Evolutionary conservation across 2,797 vertebrate genomes (phyloP).

Genomic region (Poecilia gillii): DNA sequence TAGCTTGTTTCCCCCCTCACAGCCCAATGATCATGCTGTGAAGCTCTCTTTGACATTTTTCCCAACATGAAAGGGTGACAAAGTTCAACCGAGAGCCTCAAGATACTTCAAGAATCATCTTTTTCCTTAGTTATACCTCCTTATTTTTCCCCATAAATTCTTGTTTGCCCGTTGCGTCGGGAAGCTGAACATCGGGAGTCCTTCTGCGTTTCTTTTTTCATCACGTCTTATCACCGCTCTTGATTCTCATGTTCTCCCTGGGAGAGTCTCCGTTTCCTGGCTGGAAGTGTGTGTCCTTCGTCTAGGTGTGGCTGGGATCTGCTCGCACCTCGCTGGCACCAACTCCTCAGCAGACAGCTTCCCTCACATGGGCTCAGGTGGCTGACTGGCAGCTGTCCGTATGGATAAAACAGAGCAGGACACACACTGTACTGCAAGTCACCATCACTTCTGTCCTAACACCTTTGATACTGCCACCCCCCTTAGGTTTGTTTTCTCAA

Average conservation of each 20-base stretch:
- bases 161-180: constrained; percentile 16
- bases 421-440: constrained; percentile 64
- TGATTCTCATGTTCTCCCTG: constrained; percentile 82
- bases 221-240: constrained; percentile 81
- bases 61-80: constrained; percentile 53
- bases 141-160: constrained; percentile 21
- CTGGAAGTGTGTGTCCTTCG: constrained; percentile 74
- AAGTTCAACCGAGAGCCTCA: constrained; percentile 46
- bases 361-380: constrained; percentile 71
- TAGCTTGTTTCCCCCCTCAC: constrained; percentile 22
- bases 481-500: constrained; percentile 24
- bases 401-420: constrained; percentile 59
- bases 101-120: constrained; percentile 28
- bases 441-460: constrained; percentile 56
- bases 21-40: constrained; percentile 39
- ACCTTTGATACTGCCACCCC: constrained; percentile 44
- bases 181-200: constrained; percentile 32
- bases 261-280: constrained; percentile 77
- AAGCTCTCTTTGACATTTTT: constrained; percentile 57
- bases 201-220: constrained; percentile 71
- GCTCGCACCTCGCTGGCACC: constrained; percentile 73
- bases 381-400: constrained; percentile 79
- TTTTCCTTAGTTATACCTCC: not conserved
- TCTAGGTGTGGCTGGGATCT: constrained; percentile 54
- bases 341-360: constrained; percentile 68